A percentile compares a stretch with the other conserved stretches of the same genome.
phyloP scores from a whole-genome alignment of 2,888 invertebrate species.

The Limnephilus marmoratus region DNA sequence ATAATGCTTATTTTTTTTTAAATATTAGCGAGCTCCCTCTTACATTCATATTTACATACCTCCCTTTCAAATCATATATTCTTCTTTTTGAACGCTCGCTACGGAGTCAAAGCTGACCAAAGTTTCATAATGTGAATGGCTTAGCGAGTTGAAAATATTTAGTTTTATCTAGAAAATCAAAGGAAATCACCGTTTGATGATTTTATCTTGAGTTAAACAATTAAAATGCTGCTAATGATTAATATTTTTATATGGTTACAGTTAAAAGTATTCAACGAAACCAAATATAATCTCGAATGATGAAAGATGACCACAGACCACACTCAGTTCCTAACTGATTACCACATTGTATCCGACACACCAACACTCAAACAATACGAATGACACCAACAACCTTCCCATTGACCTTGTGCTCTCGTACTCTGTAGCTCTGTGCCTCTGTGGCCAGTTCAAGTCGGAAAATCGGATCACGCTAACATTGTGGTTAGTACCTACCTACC shows the following conservation, averaged over 20 bases:
- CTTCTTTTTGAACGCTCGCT: too few relatives aligned
- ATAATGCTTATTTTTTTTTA: too few relatives aligned
- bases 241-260: not conserved
- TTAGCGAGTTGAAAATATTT: not conserved
- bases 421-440: not conserved
- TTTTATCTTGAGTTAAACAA: too few relatives aligned
- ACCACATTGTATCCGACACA: not conserved
- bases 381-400: constrained; percentile 8
- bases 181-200: too few relatives aligned
- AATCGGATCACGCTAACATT: not conserved
- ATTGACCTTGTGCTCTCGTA: not conserved
- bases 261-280: not conserved
- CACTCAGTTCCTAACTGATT: not conserved
- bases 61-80: too few relatives aligned
- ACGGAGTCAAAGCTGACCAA: not conserved
- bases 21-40: too few relatives aligned
- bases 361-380: not conserved
- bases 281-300: not conserved
- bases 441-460: not conserved
- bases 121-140: not conserved
- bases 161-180: too few relatives aligned
- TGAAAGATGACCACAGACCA: not conserved
- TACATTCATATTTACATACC: too few relatives aligned
- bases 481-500: too few relatives aligned
- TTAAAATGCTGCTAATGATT: not conserved